Percentiles rank a stretch among this genome's conserved stretches.
phyloP scores from a whole-genome alignment of 2,888 invertebrate species.

The Andrena haemorrhoa region DNA sequence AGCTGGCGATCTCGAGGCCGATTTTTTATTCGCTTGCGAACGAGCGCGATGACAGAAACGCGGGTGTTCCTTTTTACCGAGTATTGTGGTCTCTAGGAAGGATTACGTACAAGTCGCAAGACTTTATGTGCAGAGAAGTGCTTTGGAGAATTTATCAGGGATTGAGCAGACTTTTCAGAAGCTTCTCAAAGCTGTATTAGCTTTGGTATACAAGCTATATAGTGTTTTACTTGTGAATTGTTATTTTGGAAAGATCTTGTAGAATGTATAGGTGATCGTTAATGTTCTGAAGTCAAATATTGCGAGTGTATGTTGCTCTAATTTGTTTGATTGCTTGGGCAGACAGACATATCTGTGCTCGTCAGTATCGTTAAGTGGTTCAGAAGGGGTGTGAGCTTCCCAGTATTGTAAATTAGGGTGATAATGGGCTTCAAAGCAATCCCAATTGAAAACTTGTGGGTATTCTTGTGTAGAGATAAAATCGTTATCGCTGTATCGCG shows the following conservation, averaged over 20 bases:
- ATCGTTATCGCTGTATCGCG: background rate
- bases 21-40: conserved; percentile 24
- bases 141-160: background rate
- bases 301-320: background rate
- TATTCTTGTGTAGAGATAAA: background rate
- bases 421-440: background rate
- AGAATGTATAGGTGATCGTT: background rate
- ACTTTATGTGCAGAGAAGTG: background rate
- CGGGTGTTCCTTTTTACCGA: background rate
- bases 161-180: background rate
- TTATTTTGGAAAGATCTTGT: background rate
- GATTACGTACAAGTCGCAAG: background rate
- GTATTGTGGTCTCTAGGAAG: conserved; percentile 14
- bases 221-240: background rate
- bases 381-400: background rate
- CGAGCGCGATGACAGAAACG: conserved; percentile 11
- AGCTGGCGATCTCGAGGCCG: conserved; percentile 25
- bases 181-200: background rate
- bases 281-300: background rate
- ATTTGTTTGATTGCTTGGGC: background rate
- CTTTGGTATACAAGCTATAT: background rate
- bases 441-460: background rate
- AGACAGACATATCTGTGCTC: background rate
- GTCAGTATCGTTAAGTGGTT: background rate
- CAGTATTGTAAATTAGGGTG: background rate